Base-by-base conservation (phyloP, 2,113 vertebrate genomes). In the Lycaon pictus region DNA sequence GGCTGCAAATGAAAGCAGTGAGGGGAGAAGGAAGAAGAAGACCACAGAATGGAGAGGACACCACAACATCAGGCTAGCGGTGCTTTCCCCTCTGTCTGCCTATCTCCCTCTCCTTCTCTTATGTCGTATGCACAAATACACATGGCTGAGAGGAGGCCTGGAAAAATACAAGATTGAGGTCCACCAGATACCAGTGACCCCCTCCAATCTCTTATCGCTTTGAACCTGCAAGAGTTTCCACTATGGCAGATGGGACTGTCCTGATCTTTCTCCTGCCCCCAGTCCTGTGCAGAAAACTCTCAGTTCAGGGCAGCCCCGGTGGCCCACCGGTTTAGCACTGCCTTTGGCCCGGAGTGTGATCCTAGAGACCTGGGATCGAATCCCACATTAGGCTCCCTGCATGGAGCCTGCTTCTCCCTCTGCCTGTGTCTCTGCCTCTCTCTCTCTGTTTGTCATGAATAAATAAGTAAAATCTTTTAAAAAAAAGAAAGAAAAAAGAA, bases 61-160 rank as follows among this genome's bases (percentile, higher is more conserved):
- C 9, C 15, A 5, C 11, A 55, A 56, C 35, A 29, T 8, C 3
- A 16, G 43, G 23, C 15, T 35, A 11, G 56, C 15, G 22, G 48
- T 15, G 2, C 55, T 63, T 58, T 35, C 37, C 35, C 27, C 37
- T 19, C 10, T 0, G 1, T 22, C 6, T 3, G 7, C 32, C 2
- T 3, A 0, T 4, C 12, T 65, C 62, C 2, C 55, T 69, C 32
- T 60, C 71, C 60, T 12, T 43, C 1, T 7, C 25, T 29, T 7
- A 5, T 10, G 25, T 29, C 23, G 7, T 9, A 32, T 7, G 9
- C 32, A 29, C 25, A 37, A 3, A 84, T 37, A 79, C 23, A 71
- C 7, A 53, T 8, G 20, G 35, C 4, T 12, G 13, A 71, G 7
- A 11, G n/a, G 15, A 5, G 12, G 27, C 22, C 81, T 65, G 69